phyloP scores from a whole-genome alignment of 2,797 vertebrate species.

The Esox masquinongy region DNA sequence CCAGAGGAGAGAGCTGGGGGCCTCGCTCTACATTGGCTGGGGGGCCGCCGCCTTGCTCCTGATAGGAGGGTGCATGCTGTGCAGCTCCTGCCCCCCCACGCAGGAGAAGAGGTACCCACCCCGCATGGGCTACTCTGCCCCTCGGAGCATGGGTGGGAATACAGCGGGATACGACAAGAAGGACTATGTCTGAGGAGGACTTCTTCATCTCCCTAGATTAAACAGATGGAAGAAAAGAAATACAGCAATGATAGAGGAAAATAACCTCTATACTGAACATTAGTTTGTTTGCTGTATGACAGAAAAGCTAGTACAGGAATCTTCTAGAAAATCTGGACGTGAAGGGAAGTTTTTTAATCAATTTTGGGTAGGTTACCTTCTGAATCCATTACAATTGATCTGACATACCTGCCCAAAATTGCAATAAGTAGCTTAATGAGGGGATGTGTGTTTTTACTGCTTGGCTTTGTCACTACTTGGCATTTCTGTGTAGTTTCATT shows the following conservation, averaged over 20 bases:
- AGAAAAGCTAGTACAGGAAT: slow-evolving; percentile 31
- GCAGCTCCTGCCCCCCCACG: slow-evolving; percentile 88
- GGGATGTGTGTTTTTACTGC: slow-evolving; percentile 42
- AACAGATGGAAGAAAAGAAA: slow-evolving; percentile 19
- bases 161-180: slow-evolving; percentile 84
- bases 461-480: slow-evolving; percentile 15
- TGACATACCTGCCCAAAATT: slow-evolving; percentile 17
- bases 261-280: slow-evolving; percentile 16
- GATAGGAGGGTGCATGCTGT: slow-evolving; percentile 86
- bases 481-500: neutral
- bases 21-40: too few relatives aligned
- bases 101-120: slow-evolving; percentile 81
- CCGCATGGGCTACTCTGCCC: slow-evolving; percentile 85
- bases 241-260: neutral
- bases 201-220: neutral
- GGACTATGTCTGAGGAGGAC: slow-evolving; percentile 84
- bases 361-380: too few relatives aligned
- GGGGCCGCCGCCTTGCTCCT: slow-evolving; percentile 72
- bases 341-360: too few relatives aligned
- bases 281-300: slow-evolving; percentile 19
- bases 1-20: too few relatives aligned
- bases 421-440: slow-evolving; percentile 63
- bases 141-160: slow-evolving; percentile 72
- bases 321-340: slow-evolving; percentile 59
- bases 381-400: too few relatives aligned